Conservation (phyloP, 2,888 invertebrate genomes). For the Mimumesa dahlbomi region DNA sequence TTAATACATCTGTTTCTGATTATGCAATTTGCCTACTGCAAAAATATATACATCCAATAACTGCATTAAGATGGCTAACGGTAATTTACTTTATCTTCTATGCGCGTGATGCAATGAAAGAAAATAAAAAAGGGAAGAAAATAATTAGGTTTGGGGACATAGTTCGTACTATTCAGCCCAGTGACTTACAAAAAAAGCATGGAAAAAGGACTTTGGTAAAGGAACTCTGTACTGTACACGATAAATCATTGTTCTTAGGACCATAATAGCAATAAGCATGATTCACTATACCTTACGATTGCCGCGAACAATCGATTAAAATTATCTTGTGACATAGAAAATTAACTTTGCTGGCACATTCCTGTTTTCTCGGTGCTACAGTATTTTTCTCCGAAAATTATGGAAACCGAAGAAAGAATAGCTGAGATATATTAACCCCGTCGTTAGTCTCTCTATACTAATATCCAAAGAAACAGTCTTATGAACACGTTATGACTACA, state of each 20-base stretch:
- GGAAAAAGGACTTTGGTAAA: conserved; percentile 50
- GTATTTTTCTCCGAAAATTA: conserved; percentile 14
- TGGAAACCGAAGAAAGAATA: conserved; percentile 8
- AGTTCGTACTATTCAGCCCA: conserved; percentile 27
- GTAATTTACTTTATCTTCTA: not conserved
- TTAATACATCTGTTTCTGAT: conserved; percentile 2
- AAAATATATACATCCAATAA: conserved; percentile 9
- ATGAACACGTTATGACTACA: conserved; percentile 47
- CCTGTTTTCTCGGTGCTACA: not conserved
- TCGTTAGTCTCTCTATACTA: conserved; percentile 13
- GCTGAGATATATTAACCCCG: conserved; percentile 3
- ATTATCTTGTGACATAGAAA: too few species aligned
- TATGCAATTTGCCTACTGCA: conserved; percentile 2
- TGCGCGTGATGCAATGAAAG: too few species aligned
- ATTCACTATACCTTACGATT: conserved; percentile 21
- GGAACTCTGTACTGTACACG: conserved; percentile 46
- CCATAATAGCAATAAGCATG: conserved; percentile 27
- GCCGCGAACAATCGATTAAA: not conserved
- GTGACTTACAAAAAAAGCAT: conserved; percentile 31
- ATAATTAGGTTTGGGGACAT: conserved; percentile 17
- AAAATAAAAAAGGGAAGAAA: conserved; percentile 11
- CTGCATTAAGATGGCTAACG: not conserved
- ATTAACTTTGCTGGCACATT: not conserved
- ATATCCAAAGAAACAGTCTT: conserved; percentile 56
- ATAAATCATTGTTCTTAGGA: conserved; percentile 36